Conservation (phyloP, 2,797 vertebrate genomes). For the Halcyon leucocephala region DNA sequence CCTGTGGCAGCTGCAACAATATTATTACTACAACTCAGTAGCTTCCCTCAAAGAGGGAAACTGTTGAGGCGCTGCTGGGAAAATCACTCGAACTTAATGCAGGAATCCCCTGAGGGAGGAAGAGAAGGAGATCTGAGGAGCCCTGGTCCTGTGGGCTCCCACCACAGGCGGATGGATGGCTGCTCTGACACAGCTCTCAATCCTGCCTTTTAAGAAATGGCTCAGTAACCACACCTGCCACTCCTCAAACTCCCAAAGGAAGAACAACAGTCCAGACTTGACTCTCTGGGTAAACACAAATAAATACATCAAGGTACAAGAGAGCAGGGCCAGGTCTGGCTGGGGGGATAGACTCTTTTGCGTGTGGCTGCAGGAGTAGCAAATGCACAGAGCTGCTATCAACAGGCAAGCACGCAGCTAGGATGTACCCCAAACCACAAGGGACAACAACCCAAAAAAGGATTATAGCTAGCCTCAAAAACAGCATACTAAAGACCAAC, state of each 20-base stretch:
- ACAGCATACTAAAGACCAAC: not conserved
- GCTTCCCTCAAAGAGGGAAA: constrained; percentile 21
- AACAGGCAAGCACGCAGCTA: accelerated
- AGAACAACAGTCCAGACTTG: not conserved
- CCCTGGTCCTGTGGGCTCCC: not conserved
- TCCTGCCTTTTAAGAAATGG: not conserved
- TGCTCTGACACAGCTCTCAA: not conserved
- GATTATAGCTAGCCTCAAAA: not conserved
- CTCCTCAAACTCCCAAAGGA: not conserved
- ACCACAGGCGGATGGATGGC: not conserved
- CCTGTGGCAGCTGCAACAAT: constrained; percentile 61
- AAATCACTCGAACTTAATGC: not conserved
- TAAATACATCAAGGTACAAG: not conserved
- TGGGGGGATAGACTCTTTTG: not conserved
- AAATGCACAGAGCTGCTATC: not conserved
- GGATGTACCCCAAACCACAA: accelerated
- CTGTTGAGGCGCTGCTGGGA: constrained; percentile 32
- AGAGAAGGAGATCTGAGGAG: constrained; percentile 21
- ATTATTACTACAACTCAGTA: constrained; percentile 38
- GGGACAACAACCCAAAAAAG: not conserved
- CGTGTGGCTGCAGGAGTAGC: not conserved
- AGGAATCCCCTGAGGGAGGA: not conserved
- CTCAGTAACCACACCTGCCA: not conserved
- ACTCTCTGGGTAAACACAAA: not conserved
- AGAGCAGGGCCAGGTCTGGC: not conserved